These are phyloP conservation scores for Caradrina kadenii DNA, from an alignment of 2,888 invertebrate species.

Conservation along the genomic window DNA sequence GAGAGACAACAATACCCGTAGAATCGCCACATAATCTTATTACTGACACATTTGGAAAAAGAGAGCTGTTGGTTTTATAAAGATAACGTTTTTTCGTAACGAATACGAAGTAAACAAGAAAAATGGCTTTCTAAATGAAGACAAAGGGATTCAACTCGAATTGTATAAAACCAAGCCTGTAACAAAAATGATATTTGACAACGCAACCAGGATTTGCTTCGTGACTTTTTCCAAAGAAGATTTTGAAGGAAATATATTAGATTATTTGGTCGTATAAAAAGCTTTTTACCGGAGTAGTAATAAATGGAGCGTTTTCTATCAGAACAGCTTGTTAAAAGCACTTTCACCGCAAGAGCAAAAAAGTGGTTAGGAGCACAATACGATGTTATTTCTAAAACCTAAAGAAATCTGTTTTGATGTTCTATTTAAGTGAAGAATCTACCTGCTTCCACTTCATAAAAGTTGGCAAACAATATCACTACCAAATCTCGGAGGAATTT, in stretches of 20 bases:
- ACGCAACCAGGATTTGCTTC: slow-evolving; percentile 59
- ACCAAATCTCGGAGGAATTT: slow-evolving; percentile 24
- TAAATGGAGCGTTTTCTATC: slow-evolving; percentile 5
- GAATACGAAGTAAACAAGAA: slow-evolving; percentile 81
- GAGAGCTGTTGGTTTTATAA: slow-evolving; percentile 62
- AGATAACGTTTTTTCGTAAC: slow-evolving; percentile 65
- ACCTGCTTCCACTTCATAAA: slow-evolving; percentile 7
- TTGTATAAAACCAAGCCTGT: slow-evolving; percentile 68
- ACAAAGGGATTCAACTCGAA: slow-evolving; percentile 76
- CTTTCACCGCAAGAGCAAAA: not conserved
- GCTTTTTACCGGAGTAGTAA: not conserved
- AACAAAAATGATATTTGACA: slow-evolving; percentile 80
- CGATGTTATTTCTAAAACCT: slow-evolving; percentile 9
- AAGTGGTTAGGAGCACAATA: slow-evolving; percentile 17
- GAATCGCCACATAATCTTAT: slow-evolving; percentile 60
- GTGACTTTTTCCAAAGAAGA: slow-evolving; percentile 64
- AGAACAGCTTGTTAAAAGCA: slow-evolving; percentile 12
- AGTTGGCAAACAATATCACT: slow-evolving; percentile 12
- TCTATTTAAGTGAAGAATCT: not conserved
- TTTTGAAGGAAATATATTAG: slow-evolving; percentile 21
- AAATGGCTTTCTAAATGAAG: slow-evolving; percentile 83
- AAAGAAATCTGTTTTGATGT: not conserved
- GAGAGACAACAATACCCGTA: slow-evolving; percentile 34
- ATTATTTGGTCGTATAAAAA: slow-evolving; percentile 8
- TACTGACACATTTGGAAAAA: slow-evolving; percentile 65